Evolutionary conservation across 2,113 vertebrate species (phyloP), one percentile per base, ranked within the genome.

Genomic region (human): DNA sequence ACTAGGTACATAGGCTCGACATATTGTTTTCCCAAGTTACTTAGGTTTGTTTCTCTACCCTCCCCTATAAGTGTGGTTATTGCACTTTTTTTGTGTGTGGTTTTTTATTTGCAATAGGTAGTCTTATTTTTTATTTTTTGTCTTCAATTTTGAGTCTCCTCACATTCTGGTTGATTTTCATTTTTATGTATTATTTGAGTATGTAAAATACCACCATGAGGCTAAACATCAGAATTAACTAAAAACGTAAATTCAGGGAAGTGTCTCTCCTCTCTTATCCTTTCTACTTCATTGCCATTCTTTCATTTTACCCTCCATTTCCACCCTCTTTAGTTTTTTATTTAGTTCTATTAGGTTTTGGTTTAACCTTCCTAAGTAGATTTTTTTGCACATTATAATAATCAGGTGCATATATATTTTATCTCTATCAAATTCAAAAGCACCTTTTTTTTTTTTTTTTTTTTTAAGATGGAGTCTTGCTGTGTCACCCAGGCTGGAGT

Each of bases 251-350:
- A 38, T 88, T 88, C 40, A 52, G 22, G 48, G 25, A 80, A 27
- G 0, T 43, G 17, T 17, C 16, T 38, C 1, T 50, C 5, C 20
- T 2, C 6, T 11, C 11, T 61, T 18, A 72, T 40, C 16, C 2
- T 4, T 94, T 59, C 17, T 59, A 5, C 17, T 3, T 16, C 52
- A 17, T 35, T 66, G 8, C 27, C n/a, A 43, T 55, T 38, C 35
- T 20, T 17, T 20, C 1, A 32, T 35, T 8, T 64, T 3, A 13
- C 30, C 16, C 12, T 27, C 5, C 12, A 22, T 64, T 93, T 45
- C 43, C 2, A 85, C 57, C 23, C 32, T 84, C 18, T 93, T 13
- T 93, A 17, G 35, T 13, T 70, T 52, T 48, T 20, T 6, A 18
- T 45, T 79, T 68, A 48, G 7, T 64, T 66, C 59, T 72, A 10